Percentiles rank a stretch among this genome's conserved stretches.
Evolutionary conservation across 2,797 vertebrate genomes (phyloP).

Genomic region (Erithacus rubecula): DNA sequence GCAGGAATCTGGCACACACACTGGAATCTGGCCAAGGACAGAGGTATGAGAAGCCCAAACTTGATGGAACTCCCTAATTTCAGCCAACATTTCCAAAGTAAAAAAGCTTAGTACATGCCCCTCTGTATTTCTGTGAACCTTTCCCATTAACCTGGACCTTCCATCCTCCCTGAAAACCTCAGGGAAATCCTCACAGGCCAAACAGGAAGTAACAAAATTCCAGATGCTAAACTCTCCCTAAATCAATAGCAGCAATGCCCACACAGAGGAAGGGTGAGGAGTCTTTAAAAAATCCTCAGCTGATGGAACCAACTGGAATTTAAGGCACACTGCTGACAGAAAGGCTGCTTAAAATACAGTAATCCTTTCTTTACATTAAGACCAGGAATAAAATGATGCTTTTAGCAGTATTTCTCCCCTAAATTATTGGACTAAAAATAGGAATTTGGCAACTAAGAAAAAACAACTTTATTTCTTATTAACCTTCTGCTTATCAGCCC

Average conservation of each 20-base stretch:
- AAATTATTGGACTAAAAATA: neutral
- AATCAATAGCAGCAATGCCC: neutral
- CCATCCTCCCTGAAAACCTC: neutral
- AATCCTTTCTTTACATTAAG: constrained; percentile 3
- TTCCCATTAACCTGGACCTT: neutral
- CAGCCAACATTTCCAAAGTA: neutral
- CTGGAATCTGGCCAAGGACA: neutral
- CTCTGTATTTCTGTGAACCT: neutral
- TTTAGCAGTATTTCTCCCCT: neutral
- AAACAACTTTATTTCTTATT: constrained; percentile 36
- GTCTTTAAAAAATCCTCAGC: neutral
- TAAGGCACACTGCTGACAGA: neutral
- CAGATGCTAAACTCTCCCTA: neutral
- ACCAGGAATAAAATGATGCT: neutral
- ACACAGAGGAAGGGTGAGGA: neutral
- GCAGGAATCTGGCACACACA: neutral
- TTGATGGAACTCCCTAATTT: neutral
- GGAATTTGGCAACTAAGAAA: constrained; percentile 20
- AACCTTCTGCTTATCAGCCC: constrained; percentile 46
- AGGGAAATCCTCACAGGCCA: neutral
- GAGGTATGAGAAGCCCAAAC: fast-evolving
- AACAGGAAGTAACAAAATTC: neutral
- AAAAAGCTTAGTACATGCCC: fast-evolving
- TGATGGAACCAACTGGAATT: neutral
- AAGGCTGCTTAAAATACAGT: neutral